These are phyloP conservation scores for Periophthalmus magnuspinnatus DNA, from an alignment of 2,797 vertebrate species.

Conservation along the genomic window DNA sequence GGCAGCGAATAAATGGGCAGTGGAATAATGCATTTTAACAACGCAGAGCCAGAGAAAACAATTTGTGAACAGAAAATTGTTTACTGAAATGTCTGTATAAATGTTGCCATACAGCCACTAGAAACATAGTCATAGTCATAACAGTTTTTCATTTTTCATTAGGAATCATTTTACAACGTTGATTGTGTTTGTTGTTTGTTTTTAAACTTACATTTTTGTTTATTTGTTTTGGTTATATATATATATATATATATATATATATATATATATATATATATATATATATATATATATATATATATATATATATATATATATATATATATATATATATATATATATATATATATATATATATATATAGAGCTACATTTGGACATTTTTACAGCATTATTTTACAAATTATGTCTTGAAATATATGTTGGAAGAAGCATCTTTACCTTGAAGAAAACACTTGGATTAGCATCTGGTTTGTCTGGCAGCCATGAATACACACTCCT, in stretches of 20 bases:
- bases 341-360: no score
- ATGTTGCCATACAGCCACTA: constrained; percentile 2
- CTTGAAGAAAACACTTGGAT: neutral
- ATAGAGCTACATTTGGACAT: no score
- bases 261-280: no score
- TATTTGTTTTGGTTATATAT: no score
- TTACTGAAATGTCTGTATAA: constrained; percentile 6
- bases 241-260: no score
- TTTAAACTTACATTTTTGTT: no score
- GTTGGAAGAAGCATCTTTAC: no score
- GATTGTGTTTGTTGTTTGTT: neutral
- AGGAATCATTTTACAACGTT: neutral
- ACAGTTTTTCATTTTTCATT: neutral
- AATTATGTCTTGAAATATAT: no score
- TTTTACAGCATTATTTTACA: no score
- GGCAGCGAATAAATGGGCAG: constrained; percentile 22
- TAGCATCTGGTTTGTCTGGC: neutral
- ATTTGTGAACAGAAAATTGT: constrained; percentile 24
- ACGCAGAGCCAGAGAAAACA: constrained; percentile 14
- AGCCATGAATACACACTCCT: neutral
- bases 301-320: no score
- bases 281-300: no score
- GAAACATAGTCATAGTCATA: neutral
- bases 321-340: no score
- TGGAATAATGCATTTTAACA: constrained; percentile 50